Conservation (phyloP, 2,797 vertebrate species). For the Ceryle rudis region DNA sequence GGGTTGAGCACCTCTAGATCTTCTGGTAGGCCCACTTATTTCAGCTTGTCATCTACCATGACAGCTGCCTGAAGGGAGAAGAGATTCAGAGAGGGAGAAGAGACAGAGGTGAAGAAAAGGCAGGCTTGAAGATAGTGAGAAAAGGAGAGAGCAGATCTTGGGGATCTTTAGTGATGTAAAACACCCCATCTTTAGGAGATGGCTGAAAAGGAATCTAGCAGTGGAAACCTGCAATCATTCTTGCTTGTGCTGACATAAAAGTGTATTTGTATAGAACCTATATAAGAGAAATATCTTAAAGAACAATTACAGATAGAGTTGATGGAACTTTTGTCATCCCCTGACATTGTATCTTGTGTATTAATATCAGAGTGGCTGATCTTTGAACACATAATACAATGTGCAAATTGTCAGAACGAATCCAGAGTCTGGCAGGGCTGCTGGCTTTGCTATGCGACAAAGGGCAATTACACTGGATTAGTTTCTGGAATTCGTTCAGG, state of each 20-base stretch:
- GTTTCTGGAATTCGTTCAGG: conserved; percentile 52
- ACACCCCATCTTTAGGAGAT: not conserved
- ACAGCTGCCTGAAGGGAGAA: not conserved
- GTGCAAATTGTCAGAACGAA: not conserved
- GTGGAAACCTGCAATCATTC: not conserved
- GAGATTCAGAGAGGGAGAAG: not conserved
- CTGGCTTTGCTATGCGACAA: conserved; percentile 28
- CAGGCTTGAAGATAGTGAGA: not conserved
- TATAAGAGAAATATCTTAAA: not conserved
- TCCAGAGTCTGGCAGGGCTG: conserved; percentile 21
- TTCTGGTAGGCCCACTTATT: not conserved
- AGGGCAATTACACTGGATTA: not conserved
- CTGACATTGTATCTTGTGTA: not conserved
- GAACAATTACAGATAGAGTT: not conserved
- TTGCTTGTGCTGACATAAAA: not conserved
- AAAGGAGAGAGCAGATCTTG: not conserved
- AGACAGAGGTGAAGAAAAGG: not conserved
- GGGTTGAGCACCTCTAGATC: not conserved
- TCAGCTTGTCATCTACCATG: not conserved
- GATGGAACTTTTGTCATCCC: not conserved
- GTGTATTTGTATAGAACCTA: not conserved
- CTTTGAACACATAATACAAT: not conserved
- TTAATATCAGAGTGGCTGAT: not conserved
- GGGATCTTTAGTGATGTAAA: not conserved
- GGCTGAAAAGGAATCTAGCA: not conserved